A percentile compares a stretch with the other conserved stretches of the same genome.
Conservation (phyloP, 2,113 vertebrate species). For the Myodes glareolus region DNA sequence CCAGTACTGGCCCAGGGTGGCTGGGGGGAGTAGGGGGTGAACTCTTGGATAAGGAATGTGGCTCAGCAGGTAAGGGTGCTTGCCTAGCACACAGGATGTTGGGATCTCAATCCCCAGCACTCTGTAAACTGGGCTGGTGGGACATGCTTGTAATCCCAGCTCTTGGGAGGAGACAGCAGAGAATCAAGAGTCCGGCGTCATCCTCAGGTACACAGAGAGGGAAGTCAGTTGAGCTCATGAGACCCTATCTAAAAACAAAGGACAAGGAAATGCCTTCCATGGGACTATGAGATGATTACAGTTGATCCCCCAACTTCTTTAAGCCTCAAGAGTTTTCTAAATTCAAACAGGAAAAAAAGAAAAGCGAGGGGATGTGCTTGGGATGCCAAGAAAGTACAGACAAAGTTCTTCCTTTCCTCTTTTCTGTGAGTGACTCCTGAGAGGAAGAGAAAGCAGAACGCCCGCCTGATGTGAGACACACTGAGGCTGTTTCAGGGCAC, state of each 20-base stretch:
- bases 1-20: neutral
- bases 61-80: neutral
- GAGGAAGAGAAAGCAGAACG: neutral
- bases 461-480: neutral
- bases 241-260: neutral
- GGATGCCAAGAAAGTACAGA: neutral
- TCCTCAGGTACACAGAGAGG: neutral
- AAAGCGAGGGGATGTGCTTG: neutral
- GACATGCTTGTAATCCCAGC: neutral
- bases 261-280: neutral
- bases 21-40: neutral
- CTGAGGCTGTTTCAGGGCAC: neutral
- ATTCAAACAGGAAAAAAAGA: slow-evolving; percentile 40
- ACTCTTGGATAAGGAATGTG: neutral
- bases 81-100: neutral
- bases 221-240: neutral
- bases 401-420: neutral
- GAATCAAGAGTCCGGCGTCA: neutral
- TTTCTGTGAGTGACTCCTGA: neutral
- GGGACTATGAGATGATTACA: neutral
- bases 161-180: neutral
- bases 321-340: neutral
- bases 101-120: neutral
- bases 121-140: neutral
- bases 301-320: neutral